Percentiles rank a stretch among this genome's conserved stretches.
These are phyloP conservation scores for Ceryle rudis DNA, from an alignment of 2,797 vertebrate genomes.

Conservation along the genomic window DNA sequence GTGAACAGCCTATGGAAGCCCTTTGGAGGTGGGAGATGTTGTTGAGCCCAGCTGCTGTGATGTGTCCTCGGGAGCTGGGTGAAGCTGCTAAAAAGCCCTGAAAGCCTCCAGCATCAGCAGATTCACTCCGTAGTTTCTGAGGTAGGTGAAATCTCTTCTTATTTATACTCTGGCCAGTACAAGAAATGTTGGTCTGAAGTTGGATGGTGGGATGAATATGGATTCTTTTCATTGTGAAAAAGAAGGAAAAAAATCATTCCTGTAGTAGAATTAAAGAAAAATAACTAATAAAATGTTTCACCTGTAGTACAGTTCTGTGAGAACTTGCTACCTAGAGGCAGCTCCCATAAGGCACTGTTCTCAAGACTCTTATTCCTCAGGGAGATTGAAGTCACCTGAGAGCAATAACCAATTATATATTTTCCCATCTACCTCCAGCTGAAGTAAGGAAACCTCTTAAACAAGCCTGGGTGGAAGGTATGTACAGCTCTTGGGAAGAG, in stretches of 20 bases:
- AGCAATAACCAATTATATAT: background rate
- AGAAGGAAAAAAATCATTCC: background rate
- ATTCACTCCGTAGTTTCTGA: rapidly evolving
- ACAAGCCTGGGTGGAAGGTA: background rate
- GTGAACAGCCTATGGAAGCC: rapidly evolving
- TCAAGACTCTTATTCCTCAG: background rate
- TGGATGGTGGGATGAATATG: rapidly evolving
- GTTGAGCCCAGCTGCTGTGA: background rate
- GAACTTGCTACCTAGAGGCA: background rate
- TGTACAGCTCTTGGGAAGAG: background rate
- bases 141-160: background rate
- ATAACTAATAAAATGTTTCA: background rate
- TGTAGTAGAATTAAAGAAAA: background rate
- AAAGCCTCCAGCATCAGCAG: background rate
- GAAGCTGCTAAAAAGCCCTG: background rate
- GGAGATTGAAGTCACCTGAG: background rate
- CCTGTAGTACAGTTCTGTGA: background rate
- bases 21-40: rapidly evolving
- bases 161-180: background rate
- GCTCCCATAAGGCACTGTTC: background rate
- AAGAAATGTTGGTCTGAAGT: background rate
- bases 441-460: background rate
- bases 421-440: background rate
- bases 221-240: background rate
- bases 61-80: rapidly evolving